Conservation (phyloP, 2,113 vertebrate genomes). For the Mystacornis crossleyi region DNA sequence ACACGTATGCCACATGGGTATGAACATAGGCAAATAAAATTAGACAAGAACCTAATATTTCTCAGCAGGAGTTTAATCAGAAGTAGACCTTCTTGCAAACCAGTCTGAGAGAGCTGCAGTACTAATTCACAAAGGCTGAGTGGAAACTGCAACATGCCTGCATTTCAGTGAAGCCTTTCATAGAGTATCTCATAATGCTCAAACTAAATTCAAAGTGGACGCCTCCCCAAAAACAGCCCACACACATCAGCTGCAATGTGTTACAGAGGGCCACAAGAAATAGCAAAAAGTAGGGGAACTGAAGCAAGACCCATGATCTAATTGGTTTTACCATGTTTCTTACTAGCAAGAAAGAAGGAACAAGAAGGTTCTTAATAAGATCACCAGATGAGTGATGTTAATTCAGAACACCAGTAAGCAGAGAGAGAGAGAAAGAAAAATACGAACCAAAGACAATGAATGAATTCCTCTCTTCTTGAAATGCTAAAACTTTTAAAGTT, state of each 20-base stretch:
- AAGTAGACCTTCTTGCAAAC: not conserved
- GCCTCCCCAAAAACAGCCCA: not conserved
- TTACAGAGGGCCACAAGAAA: not conserved
- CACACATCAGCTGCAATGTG: not conserved
- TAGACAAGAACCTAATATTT: not conserved
- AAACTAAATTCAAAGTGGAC: not conserved
- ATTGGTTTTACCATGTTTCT: not conserved
- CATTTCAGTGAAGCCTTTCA: constrained; percentile 13
- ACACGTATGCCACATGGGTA: not conserved
- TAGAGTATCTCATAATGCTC: not conserved
- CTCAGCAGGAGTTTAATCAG: not conserved
- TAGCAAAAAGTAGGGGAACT: not conserved
- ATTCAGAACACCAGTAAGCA: not conserved
- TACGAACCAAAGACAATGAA: not conserved
- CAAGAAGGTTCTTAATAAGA: not conserved
- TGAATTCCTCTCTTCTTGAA: not conserved
- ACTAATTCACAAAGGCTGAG: not conserved
- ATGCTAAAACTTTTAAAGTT: not conserved
- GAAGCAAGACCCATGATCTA: not conserved
- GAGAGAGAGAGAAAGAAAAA: not conserved
- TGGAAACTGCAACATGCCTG: not conserved
- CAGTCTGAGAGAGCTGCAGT: not conserved
- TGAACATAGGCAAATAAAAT: not conserved
- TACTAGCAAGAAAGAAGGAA: not conserved
- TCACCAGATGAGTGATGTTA: not conserved